phyloP scores from a whole-genome alignment of 2,113 vertebrate genomes.

The Phyllopteryx taeniolatus region DNA sequence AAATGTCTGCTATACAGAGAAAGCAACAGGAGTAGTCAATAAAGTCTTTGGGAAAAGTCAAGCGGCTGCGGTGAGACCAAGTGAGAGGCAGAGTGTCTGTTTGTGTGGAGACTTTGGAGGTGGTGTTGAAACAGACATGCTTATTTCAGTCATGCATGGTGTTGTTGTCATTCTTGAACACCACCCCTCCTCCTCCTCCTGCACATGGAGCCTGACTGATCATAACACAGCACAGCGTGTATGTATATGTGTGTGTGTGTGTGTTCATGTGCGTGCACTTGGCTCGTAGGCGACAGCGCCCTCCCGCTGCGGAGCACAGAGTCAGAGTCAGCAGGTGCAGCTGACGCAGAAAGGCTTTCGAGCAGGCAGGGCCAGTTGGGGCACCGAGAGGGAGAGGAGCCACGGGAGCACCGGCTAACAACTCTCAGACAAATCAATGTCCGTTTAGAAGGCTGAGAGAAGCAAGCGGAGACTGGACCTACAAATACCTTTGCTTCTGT shows the following conservation, averaged over 20 bases:
- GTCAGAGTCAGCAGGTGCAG: constrained; percentile 72
- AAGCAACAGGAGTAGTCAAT: neutral
- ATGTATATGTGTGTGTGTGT: constrained; percentile 12
- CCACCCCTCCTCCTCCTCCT: constrained; percentile 23
- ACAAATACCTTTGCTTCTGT: constrained; percentile 4
- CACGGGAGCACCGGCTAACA: constrained; percentile 29
- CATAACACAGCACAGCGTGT: constrained; percentile 15
- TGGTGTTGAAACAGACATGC: constrained; percentile 31
- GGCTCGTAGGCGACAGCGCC: constrained; percentile 58
- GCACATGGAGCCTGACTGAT: constrained; percentile 31
- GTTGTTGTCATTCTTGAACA: constrained; percentile 66
- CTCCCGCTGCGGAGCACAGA: constrained; percentile 55
- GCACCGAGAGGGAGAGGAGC: constrained; percentile 44
- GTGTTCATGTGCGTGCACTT: constrained; percentile 33
- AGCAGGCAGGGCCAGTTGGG: constrained; percentile 53
- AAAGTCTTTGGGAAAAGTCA: neutral
- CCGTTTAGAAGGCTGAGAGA: neutral
- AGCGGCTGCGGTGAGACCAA: constrained; percentile 2
- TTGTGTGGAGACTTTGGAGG: constrained; percentile 38
- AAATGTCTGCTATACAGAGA: too few relatives aligned
- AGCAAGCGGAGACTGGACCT: constrained; percentile 17
- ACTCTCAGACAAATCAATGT: constrained; percentile 6
- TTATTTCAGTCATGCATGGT: constrained; percentile 32
- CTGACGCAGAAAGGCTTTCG: constrained; percentile 64
- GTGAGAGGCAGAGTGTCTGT: constrained; percentile 20